Evolutionary conservation across 1,140 invertebrate species (phyloP).

Genomic region (Argopecten irradians): DNA sequence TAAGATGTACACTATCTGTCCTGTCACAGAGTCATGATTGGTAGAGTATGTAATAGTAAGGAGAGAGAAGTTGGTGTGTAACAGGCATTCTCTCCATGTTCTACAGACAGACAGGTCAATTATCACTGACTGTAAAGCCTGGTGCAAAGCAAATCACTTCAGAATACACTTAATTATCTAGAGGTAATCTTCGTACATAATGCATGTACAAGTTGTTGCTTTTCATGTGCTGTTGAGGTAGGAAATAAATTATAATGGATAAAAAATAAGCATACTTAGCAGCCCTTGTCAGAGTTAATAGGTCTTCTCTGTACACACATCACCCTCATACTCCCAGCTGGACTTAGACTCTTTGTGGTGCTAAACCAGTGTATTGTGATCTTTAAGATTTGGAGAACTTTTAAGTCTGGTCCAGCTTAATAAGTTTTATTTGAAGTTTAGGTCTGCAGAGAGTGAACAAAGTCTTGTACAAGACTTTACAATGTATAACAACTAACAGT

Average conservation of each 20-base stretch:
- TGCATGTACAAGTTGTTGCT: conserved; percentile 16
- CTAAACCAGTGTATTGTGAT: not conserved
- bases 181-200: not conserved
- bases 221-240: not conserved
- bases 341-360: not conserved
- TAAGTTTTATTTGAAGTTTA: too few relatives aligned
- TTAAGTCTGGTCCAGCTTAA: not conserved
- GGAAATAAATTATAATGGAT: conserved; percentile 18
- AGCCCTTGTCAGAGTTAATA: not conserved
- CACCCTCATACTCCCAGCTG: not conserved
- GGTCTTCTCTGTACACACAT: not conserved
- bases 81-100: not conserved
- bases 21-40: too few relatives aligned
- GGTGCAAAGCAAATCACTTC: not conserved
- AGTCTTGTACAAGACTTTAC: too few relatives aligned
- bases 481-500: too few relatives aligned
- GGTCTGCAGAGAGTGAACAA: too few relatives aligned
- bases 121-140: not conserved
- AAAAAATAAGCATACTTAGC: not conserved
- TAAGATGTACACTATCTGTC: too few relatives aligned
- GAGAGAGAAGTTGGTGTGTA: too few relatives aligned
- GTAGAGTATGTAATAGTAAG: too few relatives aligned
- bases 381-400: not conserved
- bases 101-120: not conserved
- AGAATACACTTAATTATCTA: conserved; percentile 13